Conservation (phyloP, 2,113 vertebrate species). For the Circaetus gallicus region DNA sequence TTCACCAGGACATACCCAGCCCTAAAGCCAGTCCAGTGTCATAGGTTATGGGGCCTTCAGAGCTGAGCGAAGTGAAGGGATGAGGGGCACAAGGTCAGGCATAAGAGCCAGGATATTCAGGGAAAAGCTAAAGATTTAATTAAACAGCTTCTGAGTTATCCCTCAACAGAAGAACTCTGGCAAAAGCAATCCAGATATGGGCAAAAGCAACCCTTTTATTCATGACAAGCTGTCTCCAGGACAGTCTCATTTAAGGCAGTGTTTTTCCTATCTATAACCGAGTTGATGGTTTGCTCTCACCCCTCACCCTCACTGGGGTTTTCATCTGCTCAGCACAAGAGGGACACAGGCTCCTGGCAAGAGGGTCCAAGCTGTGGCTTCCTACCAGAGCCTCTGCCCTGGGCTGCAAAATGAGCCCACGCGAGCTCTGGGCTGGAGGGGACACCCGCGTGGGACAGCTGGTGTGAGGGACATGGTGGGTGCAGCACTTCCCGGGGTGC, state of each 20-base stretch:
- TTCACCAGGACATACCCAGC: neutral
- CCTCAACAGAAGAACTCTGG: rapidly evolving
- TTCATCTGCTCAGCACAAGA: neutral
- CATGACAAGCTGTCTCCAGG: neutral
- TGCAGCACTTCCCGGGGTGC: no score
- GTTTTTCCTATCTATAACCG: neutral
- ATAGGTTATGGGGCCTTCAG: rapidly evolving
- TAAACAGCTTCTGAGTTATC: neutral
- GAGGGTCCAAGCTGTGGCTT: neutral
- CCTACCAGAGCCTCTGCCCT: neutral
- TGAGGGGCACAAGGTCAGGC: neutral
- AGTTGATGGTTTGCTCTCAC: neutral
- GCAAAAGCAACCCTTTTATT: neutral
- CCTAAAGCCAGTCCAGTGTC: neutral
- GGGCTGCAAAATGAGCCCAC: neutral
- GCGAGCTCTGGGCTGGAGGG: neutral
- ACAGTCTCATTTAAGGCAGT: neutral
- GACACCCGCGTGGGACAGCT: neutral
- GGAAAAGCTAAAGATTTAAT: neutral
- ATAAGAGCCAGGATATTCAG: no score
- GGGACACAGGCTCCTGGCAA: neutral
- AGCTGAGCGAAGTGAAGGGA: rapidly evolving
- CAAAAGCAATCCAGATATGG: neutral
- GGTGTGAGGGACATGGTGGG: rapidly evolving
- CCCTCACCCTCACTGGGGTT: rapidly evolving